These are phyloP conservation scores for Acleris holmiana DNA, from an alignment of 2,888 invertebrate species.

Conservation along the genomic window DNA sequence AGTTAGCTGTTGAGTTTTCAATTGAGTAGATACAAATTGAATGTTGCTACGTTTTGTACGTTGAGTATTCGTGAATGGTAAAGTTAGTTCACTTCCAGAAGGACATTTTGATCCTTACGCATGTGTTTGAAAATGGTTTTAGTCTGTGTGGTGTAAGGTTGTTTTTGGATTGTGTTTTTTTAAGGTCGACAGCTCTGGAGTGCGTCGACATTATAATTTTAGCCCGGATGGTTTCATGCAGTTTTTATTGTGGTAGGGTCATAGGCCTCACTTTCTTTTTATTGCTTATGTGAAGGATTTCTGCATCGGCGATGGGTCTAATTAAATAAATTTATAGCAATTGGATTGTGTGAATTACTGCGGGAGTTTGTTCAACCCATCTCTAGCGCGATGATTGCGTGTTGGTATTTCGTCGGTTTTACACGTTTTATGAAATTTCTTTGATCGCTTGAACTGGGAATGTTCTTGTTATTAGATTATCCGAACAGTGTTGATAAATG, in stretches of 20 bases:
- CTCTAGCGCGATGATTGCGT: slow-evolving; percentile 8
- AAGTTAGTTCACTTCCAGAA: slow-evolving; percentile 55
- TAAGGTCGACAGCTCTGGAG: slow-evolving; percentile 63
- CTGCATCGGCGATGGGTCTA: slow-evolving; percentile 50
- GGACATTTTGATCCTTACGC: slow-evolving; percentile 47
- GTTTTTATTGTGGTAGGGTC: slow-evolving; percentile 82
- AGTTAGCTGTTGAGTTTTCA: slow-evolving; percentile 41
- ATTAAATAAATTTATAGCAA: slow-evolving; percentile 51
- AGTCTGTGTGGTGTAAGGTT: slow-evolving; percentile 44
- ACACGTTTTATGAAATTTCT: background rate
- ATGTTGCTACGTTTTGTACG: slow-evolving; percentile 52
- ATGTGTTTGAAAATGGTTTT: slow-evolving; percentile 44
- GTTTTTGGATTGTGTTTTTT: slow-evolving; percentile 49
- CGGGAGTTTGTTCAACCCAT: slow-evolving; percentile 25
- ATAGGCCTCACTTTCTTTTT: slow-evolving; percentile 68
- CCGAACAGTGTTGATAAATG: background rate
- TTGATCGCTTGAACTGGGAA: background rate
- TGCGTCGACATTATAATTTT: slow-evolving; percentile 80
- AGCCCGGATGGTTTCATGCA: slow-evolving; percentile 79
- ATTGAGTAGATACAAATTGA: slow-evolving; percentile 43
- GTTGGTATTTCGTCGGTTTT: slow-evolving; percentile 15
- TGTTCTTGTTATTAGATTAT: background rate
- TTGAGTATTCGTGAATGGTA: slow-evolving; percentile 65
- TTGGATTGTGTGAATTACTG: slow-evolving; percentile 20
- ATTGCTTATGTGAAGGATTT: slow-evolving; percentile 57